A percentile compares a stretch with the other conserved stretches of the same genome.
Evolutionary conservation across 2,888 invertebrate species (phyloP).

Genomic region (Sphecodes monilicornis): DNA sequence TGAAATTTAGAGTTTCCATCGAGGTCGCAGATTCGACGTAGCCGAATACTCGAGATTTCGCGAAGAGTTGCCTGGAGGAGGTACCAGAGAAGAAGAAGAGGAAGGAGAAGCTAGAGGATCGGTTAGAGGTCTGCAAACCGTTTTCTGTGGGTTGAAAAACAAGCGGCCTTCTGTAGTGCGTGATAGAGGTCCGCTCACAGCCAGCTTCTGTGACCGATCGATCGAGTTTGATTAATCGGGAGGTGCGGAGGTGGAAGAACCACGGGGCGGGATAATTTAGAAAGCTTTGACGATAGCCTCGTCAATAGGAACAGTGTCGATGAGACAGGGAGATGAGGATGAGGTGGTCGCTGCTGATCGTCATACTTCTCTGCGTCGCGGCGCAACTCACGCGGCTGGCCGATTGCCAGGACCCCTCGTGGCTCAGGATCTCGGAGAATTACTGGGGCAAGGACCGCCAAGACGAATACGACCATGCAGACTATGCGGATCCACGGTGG

Average conservation of each 20-base stretch:
- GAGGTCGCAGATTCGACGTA: too few species aligned
- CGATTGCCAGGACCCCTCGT: conserved; percentile 56
- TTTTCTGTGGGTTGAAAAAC: neutral
- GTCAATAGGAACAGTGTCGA: conserved; percentile 70
- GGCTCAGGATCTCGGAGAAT: conserved; percentile 50
- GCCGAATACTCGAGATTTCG: neutral
- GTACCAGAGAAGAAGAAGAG: neutral
- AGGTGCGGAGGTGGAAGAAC: conserved; percentile 57
- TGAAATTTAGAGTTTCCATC: too few species aligned
- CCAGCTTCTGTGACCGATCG: conserved; percentile 38
- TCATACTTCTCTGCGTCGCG: conserved; percentile 66
- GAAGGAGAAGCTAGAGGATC: neutral
- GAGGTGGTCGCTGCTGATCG: conserved; percentile 71
- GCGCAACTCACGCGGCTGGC: conserved; percentile 58
- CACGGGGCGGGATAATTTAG: conserved; percentile 52
- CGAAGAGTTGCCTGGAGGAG: neutral
- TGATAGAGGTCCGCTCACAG: conserved; percentile 11
- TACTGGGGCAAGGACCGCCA: conserved; percentile 61
- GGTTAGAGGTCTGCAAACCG: neutral
- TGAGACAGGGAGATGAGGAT: conserved; percentile 78
- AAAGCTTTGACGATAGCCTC: conserved; percentile 59
- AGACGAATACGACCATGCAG: conserved; percentile 61
- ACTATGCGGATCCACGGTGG: conserved; percentile 12
- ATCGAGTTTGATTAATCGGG: conserved; percentile 49
- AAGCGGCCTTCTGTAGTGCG: neutral